Evolutionary conservation across 2,797 vertebrate genomes (phyloP), one percentile per base, ranked within the genome.

Genomic region (Pteropus rufus): DNA sequence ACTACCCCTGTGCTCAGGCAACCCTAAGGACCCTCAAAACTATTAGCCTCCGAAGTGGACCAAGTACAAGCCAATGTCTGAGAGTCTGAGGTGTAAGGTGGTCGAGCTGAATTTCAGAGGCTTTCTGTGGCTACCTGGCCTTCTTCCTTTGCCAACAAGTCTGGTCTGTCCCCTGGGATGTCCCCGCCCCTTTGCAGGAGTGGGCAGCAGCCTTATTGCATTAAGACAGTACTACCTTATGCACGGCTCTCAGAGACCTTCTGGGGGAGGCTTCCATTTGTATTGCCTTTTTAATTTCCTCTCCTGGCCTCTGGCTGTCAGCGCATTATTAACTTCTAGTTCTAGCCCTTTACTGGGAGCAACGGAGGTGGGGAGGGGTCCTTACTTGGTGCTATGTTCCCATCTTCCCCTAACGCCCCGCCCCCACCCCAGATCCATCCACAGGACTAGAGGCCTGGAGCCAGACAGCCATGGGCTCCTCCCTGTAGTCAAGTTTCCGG

Each of bases 211-310:
- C 46, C 60, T 64, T 56, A 34, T 54, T 15, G 12, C 1, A 0
- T 7, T 0, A 5, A 86, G 46, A 72, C 73, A 19, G 0, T 23
- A 85, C 24, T 24, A 7, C 29, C 44, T 34, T 36, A 73, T 12
- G 58, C 15, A 39, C 34, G 60, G 46, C 76, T 44, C 24, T 16
- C 72, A 0, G 7, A 0, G 46, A 10, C 73, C 77, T 91, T 34
- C 91, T 5, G 3, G 79, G 26, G 60, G 56, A 80, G 19, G 52
- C 67, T 46, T 9, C 18, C 39, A 10, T 18, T 60, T 2, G 7
- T 23, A 0, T 18, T 6, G 39, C 29, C 54, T 41, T 80, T 83
- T 70, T 69, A 60, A 95, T 94, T 92, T 94, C 94, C 64, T 92
- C 80, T 70, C 46, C 87, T 89, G 83, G 88, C 80, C 44, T 82